Base-by-base conservation (phyloP, 2,113 vertebrate genomes). In the Penelope pileata region DNA sequence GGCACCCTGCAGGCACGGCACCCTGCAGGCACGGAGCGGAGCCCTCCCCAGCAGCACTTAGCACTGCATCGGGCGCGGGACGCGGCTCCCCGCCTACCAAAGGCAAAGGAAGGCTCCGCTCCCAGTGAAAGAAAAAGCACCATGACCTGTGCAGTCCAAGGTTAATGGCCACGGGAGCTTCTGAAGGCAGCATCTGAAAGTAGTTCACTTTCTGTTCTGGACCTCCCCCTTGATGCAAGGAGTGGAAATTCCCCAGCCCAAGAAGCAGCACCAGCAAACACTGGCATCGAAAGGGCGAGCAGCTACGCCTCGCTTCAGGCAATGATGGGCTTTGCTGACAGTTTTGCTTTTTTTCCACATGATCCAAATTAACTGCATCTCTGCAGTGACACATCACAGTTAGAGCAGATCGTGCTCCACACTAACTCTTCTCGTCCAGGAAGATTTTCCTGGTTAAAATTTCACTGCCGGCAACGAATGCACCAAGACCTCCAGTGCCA, bases 221-320 rank as follows among this genome's bases (percentile, higher is more conserved):
- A 45, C 56, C 54, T 74, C 36, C 91, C 95, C 93, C 96, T 95
- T 95, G 96, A 94, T 96, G 81, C 95, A 95, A 97, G 97, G 89
- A 93, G 91, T 43, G 6, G 32, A 27, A 21, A 15, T 3, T 30
- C 29, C 51, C 80, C 93, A 78, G 91, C 83, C 73, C 80, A 22
- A 68, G 86, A 10, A 86, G 80, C 88, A 47, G 93, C 86, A 42
- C 78, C 88, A 59, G 88, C n/a, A 15, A 36, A 3, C 16, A 0
- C 76, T 7, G 68, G 66, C 83, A 24, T 3, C 21, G 67, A 16
- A 24, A 48, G 83, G 76, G 59, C 36, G 7, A 5, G 10, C 24
- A 8, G 1, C 0, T 26, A 7, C 0, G 6, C 66, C 88, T 72
- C 0, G 0, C 7, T 10, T 19, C 68, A 42, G 67, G 62, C 45